These are phyloP conservation scores for Tupiocoris notatus DNA, from an alignment of 2,888 invertebrate genomes.

Conservation along the genomic window DNA sequence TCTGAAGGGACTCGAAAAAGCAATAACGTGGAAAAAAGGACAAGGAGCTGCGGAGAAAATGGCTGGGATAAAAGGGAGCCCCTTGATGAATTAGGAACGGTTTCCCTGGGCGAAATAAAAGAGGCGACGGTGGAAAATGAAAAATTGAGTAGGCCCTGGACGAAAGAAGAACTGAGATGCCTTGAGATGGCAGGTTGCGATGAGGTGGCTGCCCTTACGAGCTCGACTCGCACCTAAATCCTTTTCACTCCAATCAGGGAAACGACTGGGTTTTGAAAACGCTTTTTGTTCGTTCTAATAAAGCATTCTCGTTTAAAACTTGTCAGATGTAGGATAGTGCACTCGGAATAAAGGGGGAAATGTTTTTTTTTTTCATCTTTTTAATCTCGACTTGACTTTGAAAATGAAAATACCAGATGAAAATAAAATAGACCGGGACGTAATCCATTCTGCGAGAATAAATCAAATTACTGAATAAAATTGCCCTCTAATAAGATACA, in stretches of 20 bases:
- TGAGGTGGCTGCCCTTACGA: background rate
- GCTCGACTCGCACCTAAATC: background rate
- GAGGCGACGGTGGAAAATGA: conserved; percentile 8
- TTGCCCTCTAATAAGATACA: too few species aligned
- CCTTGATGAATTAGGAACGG: background rate
- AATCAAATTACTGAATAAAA: too few species aligned
- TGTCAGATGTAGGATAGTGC: too few species aligned
- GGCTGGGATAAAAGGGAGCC: background rate
- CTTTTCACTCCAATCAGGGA: background rate
- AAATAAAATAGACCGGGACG: too few species aligned
- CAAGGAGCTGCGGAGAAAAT: background rate
- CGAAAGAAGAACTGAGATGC: background rate
- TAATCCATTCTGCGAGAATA: too few species aligned
- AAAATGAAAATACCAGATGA: too few species aligned
- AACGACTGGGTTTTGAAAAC: background rate
- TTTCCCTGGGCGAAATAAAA: conserved; percentile 2
- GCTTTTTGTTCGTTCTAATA: background rate
- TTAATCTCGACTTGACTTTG: too few species aligned
- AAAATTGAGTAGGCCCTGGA: background rate
- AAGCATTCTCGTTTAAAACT: background rate
- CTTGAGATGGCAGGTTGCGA: background rate
- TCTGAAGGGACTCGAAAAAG: background rate
- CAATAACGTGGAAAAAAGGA: background rate
- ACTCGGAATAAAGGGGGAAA: too few species aligned
- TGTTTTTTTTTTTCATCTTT: too few species aligned